Percentiles rank a stretch among this genome's conserved stretches.
These are phyloP conservation scores for Hydractinia symbiolongicarpus DNA, from an alignment of 30 jellyfish, hydroid and myxozoan species.

Conservation along the genomic window DNA sequence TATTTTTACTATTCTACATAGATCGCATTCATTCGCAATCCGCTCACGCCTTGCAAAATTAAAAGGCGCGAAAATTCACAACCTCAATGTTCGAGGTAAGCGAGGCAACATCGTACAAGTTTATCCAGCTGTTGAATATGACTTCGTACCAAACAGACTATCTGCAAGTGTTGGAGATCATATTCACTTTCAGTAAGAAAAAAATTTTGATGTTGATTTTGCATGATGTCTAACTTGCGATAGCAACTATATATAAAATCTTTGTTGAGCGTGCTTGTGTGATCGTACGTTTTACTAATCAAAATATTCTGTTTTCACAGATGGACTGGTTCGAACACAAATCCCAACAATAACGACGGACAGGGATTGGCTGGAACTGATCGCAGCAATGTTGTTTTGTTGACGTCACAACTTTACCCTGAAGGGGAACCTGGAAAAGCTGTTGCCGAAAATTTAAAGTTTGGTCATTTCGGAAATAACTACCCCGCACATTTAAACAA, in stretches of 20 bases:
- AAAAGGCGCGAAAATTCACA: slow-evolving; percentile 37
- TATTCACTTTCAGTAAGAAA: slow-evolving; percentile 84
- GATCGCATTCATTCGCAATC: slow-evolving; percentile 82
- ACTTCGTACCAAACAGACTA: slow-evolving; percentile 82
- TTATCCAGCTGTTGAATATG: slow-evolving; percentile 96
- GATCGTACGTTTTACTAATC: too few species aligned
- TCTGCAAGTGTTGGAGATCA: slow-evolving; percentile 46
- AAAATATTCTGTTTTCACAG: slow-evolving; percentile 14
- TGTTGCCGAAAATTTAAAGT: slow-evolving; percentile 14
- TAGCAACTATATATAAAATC: too few species aligned
- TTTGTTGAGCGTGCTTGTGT: too few species aligned
- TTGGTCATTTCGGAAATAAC: slow-evolving; percentile 77
- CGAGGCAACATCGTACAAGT: slow-evolving; percentile 98
- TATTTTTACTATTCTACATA: neutral
- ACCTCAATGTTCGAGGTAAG: slow-evolving; percentile 90
- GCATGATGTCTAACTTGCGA: too few species aligned
- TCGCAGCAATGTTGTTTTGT: slow-evolving; percentile 57
- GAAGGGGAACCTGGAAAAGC: slow-evolving; percentile 52
- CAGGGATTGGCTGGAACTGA: slow-evolving; percentile 87
- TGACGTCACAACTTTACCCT: slow-evolving; percentile 39
- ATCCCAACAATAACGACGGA: slow-evolving; percentile 80
- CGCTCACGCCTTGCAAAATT: slow-evolving; percentile 53
- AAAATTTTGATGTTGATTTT: neutral
- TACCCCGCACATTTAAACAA: slow-evolving; percentile 56
- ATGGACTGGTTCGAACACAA: slow-evolving; percentile 93